Evolutionary conservation across 2,888 invertebrate species (phyloP), one percentile per base, ranked within the genome.

Genomic region (Philopedon plagiatum): DNA sequence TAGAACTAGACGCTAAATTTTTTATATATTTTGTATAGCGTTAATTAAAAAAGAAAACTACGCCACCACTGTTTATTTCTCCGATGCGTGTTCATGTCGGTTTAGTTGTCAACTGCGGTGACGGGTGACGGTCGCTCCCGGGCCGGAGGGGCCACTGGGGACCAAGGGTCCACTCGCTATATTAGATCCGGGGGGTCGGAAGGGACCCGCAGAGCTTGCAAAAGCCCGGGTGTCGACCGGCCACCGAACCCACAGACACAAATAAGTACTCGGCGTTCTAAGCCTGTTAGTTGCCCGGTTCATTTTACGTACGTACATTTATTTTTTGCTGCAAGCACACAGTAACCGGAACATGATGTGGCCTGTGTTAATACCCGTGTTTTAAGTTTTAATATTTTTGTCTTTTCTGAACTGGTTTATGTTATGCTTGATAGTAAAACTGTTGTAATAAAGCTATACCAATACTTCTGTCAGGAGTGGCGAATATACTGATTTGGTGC

Each of bases 261-360:
- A 82, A 77, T 76, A 79, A 81, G 81, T 80, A 78, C 77, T 76
- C 75, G 76, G 73, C 82, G 80, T 81, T 80, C 81, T 80, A 79
- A 81, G 79, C 81, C 83, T 81, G 84, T 83, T 83, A 82, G 81
- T 82, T 83, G 83, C 81, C 83, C 82, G 82, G 81, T 81, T 81
- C 79, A 60, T 61, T 62, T 32, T 66, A 51, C 64, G 62, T 73
- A 66, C 67, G 57, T 64, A 39, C 58, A 34, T 23, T 29, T 54
- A n/a, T n/a, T 54, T 54, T 46, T 39, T 39, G n/a, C 46, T 1
- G n/a, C 2, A 1, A 23, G 21, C 3, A n/a, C 21, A 21, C n/a
- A 39, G 3, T 5, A 13, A 39, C n/a, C 39, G 13, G 7, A 34
- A 34, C 5, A 9, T 9, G 11, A 7, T 9, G 7, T 5, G 7